phyloP scores from a whole-genome alignment of 2,113 vertebrate species.

The Glaucidium brasilianum region DNA sequence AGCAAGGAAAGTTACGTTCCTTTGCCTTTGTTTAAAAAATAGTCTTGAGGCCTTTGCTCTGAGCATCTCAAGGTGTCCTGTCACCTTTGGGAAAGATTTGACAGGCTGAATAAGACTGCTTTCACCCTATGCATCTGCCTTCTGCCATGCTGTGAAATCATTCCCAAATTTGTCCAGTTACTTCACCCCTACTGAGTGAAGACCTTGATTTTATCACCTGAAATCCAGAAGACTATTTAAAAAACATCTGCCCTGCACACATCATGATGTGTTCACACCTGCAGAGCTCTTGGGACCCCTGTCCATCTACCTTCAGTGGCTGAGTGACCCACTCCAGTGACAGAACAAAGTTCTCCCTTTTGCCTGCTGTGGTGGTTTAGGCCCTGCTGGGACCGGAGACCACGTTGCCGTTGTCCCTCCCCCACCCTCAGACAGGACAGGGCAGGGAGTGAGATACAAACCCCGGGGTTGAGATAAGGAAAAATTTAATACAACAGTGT shows the following conservation, averaged over 20 bases:
- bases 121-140: neutral
- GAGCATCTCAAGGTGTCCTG: neutral
- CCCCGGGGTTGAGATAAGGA: no score
- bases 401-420: no score
- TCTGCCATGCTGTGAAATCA: neutral
- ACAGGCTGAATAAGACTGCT: neutral
- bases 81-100: neutral
- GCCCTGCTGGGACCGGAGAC: no score
- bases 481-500: no score
- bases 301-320: neutral
- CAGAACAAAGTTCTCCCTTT: neutral
- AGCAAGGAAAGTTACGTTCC: neutral
- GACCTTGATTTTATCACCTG: neutral
- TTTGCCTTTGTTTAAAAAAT: neutral
- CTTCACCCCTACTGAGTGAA: neutral
- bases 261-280: fast-evolving
- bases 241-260: neutral
- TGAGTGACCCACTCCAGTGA: neutral
- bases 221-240: neutral
- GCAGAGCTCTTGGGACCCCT: neutral
- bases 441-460: no score
- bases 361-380: no score
- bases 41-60: neutral
- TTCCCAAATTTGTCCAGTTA: neutral
- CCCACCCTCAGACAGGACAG: no score